Conservation (phyloP, 2,113 vertebrate genomes). For the Scartelaos histophorus region DNA sequence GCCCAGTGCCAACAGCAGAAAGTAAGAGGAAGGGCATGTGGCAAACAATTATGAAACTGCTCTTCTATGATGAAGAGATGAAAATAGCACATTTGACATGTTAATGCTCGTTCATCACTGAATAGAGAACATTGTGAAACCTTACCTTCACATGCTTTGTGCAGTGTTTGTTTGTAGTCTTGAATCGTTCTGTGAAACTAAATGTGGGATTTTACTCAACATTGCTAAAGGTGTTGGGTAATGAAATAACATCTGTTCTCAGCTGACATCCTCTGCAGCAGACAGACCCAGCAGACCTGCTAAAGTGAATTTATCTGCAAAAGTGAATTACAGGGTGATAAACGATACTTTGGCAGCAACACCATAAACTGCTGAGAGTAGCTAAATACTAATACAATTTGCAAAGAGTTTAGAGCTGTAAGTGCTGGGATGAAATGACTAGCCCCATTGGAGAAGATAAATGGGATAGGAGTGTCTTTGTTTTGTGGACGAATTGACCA, state of each 20-base stretch:
- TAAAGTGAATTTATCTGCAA: constrained; percentile 72
- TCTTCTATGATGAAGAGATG: neutral
- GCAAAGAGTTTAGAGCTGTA: constrained; percentile 76
- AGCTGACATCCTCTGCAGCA: constrained; percentile 31
- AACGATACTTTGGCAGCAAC: constrained; percentile 74
- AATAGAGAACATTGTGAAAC: neutral
- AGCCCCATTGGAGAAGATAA: constrained; percentile 69
- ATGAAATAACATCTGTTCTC: constrained; percentile 40
- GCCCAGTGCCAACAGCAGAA: neutral
- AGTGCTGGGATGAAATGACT: constrained; percentile 81
- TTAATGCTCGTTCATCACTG: neutral
- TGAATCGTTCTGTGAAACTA: constrained; percentile 10
- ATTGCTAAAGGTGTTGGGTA: constrained; percentile 26
- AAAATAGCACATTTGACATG: neutral
- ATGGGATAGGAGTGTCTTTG: constrained; percentile 62
- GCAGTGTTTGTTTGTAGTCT: constrained; percentile 28
- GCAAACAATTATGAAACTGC: too few species aligned
- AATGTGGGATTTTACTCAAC: constrained; percentile 24
- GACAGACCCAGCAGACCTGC: constrained; percentile 60
- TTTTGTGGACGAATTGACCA: constrained; percentile 61
- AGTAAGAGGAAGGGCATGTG: neutral
- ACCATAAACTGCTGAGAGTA: constrained; percentile 77
- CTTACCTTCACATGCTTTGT: constrained; percentile 16
- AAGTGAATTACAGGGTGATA: constrained; percentile 77
- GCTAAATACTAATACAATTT: constrained; percentile 80